Conservation (phyloP, 2,113 vertebrate genomes). For the Campylomormyrus numenius region DNA sequence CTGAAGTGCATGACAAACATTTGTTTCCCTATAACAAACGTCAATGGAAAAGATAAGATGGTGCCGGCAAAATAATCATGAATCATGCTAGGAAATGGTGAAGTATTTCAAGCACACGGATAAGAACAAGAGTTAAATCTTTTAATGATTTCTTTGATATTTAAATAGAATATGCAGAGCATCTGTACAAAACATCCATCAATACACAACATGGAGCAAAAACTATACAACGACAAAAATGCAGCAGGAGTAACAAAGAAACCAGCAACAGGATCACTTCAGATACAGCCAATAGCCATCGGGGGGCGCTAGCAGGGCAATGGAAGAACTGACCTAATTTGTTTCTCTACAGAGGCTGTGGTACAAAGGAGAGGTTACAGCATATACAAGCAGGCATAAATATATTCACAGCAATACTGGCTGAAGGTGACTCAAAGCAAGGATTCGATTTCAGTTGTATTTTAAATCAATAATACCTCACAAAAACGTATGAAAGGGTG, state of each 20-base stretch:
- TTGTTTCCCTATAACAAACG: neutral
- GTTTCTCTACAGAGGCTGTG: neutral
- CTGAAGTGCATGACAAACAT: neutral
- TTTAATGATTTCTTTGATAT: conserved; percentile 36
- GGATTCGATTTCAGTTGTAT: neutral
- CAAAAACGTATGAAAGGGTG: neutral
- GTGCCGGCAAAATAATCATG: neutral
- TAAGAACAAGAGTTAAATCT: conserved; percentile 32
- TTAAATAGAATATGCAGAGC: conserved; percentile 34
- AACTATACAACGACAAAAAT: conserved; percentile 32
- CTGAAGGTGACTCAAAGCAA: neutral
- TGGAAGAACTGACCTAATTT: neutral
- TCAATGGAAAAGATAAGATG: neutral
- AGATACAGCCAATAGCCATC: conserved; percentile 17
- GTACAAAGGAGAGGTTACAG: neutral
- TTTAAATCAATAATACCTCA: neutral
- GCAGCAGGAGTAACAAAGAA: conserved; percentile 28
- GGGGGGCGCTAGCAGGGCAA: conserved; percentile 20
- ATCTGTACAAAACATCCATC: conserved; percentile 49
- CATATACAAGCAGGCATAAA: neutral
- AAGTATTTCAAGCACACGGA: neutral
- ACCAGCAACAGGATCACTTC: conserved; percentile 22
- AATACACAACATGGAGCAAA: conserved; percentile 35
- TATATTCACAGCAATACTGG: neutral
- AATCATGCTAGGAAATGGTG: neutral